phyloP scores from a whole-genome alignment of 2,113 vertebrate genomes.

The Fukomys damarensis region DNA sequence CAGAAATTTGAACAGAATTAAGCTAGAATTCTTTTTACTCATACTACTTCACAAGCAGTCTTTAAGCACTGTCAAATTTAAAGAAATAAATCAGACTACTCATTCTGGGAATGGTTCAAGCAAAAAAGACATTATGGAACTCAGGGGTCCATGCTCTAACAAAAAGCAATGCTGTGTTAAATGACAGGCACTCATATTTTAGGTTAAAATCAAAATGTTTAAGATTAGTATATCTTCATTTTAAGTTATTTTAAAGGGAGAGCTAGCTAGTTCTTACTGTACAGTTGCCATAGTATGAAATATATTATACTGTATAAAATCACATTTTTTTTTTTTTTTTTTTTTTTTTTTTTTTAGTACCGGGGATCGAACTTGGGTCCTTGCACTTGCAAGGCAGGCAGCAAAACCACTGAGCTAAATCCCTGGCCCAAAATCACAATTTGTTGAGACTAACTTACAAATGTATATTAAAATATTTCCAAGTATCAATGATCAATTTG shows the following conservation, averaged over 20 bases:
- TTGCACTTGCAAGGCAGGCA: too few species aligned
- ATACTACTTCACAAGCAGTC: neutral
- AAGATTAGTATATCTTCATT: neutral
- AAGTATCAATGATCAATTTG: neutral
- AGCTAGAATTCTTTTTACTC: neutral
- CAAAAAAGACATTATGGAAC: slow-evolving; percentile 18
- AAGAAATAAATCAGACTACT: neutral
- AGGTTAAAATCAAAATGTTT: neutral
- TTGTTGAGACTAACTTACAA: neutral
- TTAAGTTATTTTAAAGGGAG: neutral
- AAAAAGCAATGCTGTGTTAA: neutral
- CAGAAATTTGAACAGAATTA: neutral
- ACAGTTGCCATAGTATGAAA: neutral
- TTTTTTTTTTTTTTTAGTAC: too few species aligned
- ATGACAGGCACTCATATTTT: neutral
- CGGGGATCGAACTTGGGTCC: too few species aligned
- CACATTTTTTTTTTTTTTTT: too few species aligned
- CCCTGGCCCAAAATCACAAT: too few species aligned
- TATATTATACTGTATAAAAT: neutral
- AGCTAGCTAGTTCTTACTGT: neutral
- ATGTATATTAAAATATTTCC: neutral
- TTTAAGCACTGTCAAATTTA: neutral
- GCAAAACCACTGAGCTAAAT: too few species aligned
- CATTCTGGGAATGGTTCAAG: neutral
- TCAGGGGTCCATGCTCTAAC: neutral